Conservation (phyloP, 2,888 invertebrate genomes). For the Drosophila prostipennis region DNA sequence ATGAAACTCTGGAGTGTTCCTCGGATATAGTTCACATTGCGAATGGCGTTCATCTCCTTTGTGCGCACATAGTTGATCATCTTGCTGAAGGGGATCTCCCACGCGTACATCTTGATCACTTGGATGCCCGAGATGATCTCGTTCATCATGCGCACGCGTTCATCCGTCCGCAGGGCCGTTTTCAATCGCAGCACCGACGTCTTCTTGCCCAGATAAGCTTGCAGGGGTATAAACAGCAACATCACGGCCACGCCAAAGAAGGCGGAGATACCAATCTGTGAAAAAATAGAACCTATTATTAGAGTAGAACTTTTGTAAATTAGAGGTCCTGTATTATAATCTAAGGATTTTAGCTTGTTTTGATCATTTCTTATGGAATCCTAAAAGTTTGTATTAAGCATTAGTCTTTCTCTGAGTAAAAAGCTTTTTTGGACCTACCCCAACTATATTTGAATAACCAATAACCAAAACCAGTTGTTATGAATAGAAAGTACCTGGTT, state of each 20-base stretch:
- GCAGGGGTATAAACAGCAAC: slow-evolving; percentile 89
- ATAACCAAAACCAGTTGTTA: no score
- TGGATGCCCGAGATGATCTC: slow-evolving; percentile 95
- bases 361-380: no score
- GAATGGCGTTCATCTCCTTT: slow-evolving; percentile 87
- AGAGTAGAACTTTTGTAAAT: no score
- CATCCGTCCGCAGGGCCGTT: slow-evolving; percentile 94
- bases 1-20: slow-evolving; percentile 92
- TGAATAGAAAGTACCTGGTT: no score
- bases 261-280: slow-evolving; percentile 86
- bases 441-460: no score
- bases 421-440: neutral
- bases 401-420: neutral
- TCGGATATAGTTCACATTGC: slow-evolving; percentile 90
- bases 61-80: slow-evolving; percentile 88
- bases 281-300: no score
- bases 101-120: slow-evolving; percentile 98
- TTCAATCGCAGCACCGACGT: slow-evolving; percentile 90
- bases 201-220: slow-evolving; percentile 91
- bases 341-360: no score
- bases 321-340: no score
- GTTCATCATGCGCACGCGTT: slow-evolving; percentile 95
- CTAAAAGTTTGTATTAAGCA: neutral
- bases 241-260: slow-evolving; percentile 86
- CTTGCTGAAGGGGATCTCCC: slow-evolving; percentile 94